phyloP scores from a whole-genome alignment of 1,140 invertebrate species.

The Lucilia cuprina region DNA sequence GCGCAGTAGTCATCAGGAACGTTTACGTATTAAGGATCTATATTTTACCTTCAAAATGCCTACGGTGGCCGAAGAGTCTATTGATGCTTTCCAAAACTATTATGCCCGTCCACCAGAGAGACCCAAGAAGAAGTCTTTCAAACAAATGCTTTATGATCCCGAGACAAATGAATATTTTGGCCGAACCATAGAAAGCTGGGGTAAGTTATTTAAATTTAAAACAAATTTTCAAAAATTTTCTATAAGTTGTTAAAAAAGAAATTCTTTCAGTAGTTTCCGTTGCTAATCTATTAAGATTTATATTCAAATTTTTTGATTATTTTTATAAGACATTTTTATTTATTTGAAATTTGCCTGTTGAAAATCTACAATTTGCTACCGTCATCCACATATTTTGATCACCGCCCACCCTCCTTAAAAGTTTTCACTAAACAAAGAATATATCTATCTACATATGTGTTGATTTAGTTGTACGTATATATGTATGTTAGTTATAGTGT shows the following conservation, averaged over 20 bases:
- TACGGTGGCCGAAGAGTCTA: slow-evolving; percentile 61
- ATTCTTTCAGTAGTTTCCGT: background rate
- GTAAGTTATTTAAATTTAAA: slow-evolving; percentile 65
- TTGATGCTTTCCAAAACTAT: slow-evolving; percentile 70
- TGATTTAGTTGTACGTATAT: background rate
- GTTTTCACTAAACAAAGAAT: background rate
- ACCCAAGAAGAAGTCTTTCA: slow-evolving; percentile 68
- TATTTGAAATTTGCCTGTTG: background rate
- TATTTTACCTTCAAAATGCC: slow-evolving; percentile 48
- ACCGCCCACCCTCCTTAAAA: background rate
- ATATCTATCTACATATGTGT: background rate
- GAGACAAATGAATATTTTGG: slow-evolving; percentile 73
- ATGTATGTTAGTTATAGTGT: background rate
- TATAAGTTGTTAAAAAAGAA: background rate
- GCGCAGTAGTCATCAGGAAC: slow-evolving; percentile 36
- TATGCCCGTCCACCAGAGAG: slow-evolving; percentile 68
- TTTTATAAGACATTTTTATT: background rate
- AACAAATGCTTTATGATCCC: slow-evolving; percentile 73
- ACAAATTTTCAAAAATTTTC: background rate
- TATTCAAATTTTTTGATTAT: background rate
- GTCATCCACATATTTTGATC: background rate
- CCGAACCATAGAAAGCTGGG: slow-evolving; percentile 74
- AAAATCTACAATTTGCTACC: background rate
- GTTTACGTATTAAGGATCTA: slow-evolving; percentile 23
- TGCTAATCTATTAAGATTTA: background rate